Base-by-base conservation (phyloP, 2,113 vertebrate genomes). In the Gasterosteus nipponicus region DNA sequence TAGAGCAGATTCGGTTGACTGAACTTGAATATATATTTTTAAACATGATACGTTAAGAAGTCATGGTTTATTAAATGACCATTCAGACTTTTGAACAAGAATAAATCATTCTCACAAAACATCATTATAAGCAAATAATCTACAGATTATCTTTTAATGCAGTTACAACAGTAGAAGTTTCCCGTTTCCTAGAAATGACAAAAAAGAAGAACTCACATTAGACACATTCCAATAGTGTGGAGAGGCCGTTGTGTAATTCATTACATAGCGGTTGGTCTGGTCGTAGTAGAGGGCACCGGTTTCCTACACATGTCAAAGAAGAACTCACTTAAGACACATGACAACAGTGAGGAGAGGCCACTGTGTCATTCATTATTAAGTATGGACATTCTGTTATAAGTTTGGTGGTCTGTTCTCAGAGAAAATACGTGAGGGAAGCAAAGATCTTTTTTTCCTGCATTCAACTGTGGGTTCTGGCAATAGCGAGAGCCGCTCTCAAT, bases 381-480 rank as follows among this genome's bases (percentile, higher is more conserved):
- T 12, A 53, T 38, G 12, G 18, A 3, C 4, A 73, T 75, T 72
- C 8, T 65, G 12, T 12, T 12, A 15, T 7, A 10, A 26, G 15
- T 14, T 44, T 1, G 18, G 5, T 46, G 16, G 26, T 59, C 22
- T 54, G 35, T 33, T 53, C 12, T 31, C 18, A 7, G 16, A 26
- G 22, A 26, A 26, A 26, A 26, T 26, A 26, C 22, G 22, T 26
- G 22, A 26, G 22, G 22, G 22, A 26, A 26, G 22, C 22, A 69
- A 0, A 62, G 12, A 14, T 0, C 0, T 75, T 26, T 26, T 26
- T 26, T 26, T 26, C 22, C 22, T 78, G 61, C 47, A 88, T 5
- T 51, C 41, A 63, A 0, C 0, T 63, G 12, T 0, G 86, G 89
- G 65, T 91, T 44, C 87, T 93, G 65, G 76, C 93, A 94, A 35